These are phyloP conservation scores for Uloborus diversus DNA, from an alignment of 1,140 invertebrate species.

Conservation along the genomic window DNA sequence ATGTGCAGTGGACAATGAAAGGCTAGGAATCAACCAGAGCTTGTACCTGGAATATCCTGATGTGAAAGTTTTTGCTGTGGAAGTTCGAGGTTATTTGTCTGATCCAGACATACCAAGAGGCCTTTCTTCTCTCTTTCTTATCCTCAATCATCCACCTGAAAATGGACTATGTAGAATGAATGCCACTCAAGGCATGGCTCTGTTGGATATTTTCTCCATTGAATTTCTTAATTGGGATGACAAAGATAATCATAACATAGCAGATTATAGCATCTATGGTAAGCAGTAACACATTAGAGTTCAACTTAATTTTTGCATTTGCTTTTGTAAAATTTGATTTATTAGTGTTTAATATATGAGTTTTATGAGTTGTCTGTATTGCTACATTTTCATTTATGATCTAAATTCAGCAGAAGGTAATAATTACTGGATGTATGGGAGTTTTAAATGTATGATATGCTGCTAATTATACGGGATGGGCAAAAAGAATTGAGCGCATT, in stretches of 20 bases:
- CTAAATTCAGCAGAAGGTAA: background rate
- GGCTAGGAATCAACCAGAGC: conserved; percentile 43
- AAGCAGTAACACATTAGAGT: background rate
- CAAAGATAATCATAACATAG: conserved; percentile 29
- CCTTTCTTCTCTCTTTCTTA: conserved; percentile 9
- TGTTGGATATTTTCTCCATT: conserved; percentile 23
- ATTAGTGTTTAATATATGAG: background rate
- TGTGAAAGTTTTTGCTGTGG: conserved; percentile 12
- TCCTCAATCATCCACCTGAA: conserved; percentile 37
- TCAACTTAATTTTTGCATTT: background rate
- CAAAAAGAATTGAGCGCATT: background rate
- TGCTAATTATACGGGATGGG: background rate
- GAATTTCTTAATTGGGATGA: conserved; percentile 36
- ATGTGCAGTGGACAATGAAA: conserved; percentile 17
- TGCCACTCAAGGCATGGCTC: conserved; percentile 12
- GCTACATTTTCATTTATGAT: no score
- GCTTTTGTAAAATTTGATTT: background rate
- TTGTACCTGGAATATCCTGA: conserved; percentile 10
- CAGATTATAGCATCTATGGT: conserved; percentile 47
- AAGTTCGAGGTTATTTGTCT: background rate
- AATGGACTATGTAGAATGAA: conserved; percentile 27
- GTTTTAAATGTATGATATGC: background rate
- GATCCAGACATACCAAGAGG: conserved; percentile 4
- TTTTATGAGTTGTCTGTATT: background rate
- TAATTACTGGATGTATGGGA: no score